Conservation (phyloP, 2,113 vertebrate species). For the Malurus alboscapulatus region DNA sequence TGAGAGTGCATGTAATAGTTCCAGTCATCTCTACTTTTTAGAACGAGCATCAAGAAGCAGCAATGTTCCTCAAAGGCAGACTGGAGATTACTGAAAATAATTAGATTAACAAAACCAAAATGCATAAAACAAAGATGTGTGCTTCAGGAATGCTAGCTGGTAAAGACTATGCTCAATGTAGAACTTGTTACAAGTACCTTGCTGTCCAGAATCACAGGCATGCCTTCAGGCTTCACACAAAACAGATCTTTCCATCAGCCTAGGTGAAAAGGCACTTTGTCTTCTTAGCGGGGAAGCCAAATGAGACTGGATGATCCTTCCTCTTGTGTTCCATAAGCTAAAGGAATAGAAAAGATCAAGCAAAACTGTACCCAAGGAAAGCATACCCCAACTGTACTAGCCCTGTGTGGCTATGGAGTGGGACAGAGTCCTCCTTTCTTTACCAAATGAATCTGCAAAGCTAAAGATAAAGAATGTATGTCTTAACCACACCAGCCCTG, state of each 20-base stretch:
- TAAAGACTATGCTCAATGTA: background rate
- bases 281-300: background rate
- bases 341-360: background rate
- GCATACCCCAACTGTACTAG: background rate
- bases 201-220: background rate
- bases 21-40: background rate
- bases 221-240: background rate
- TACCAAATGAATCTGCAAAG: background rate
- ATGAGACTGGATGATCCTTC: background rate
- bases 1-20: background rate
- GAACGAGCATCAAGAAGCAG: background rate
- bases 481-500: background rate
- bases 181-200: rapidly evolving
- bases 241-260: background rate
- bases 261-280: background rate
- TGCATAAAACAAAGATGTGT: background rate
- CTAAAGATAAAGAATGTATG: background rate
- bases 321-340: background rate
- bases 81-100: background rate
- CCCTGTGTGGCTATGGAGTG: background rate
- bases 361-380: background rate
- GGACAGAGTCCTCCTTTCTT: background rate
- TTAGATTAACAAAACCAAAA: background rate
- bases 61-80: background rate
- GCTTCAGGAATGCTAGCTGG: background rate